These are phyloP conservation scores for Calliphora vomitoria DNA, from an alignment of 2,888 invertebrate species.

Conservation along the genomic window DNA sequence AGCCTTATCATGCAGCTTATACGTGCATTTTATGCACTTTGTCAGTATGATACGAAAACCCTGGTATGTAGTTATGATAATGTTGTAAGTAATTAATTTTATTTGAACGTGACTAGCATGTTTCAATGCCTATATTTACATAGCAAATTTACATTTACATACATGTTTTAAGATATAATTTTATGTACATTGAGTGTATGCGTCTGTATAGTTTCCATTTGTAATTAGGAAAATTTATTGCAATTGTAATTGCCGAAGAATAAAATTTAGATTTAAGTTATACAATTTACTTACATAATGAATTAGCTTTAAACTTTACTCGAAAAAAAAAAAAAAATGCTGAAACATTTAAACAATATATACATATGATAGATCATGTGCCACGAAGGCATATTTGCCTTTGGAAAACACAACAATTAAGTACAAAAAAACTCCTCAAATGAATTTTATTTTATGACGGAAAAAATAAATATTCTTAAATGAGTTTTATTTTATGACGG, in stretches of 20 bases:
- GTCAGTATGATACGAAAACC: constrained; percentile 29
- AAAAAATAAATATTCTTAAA: too few relatives aligned
- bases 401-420: too few relatives aligned
- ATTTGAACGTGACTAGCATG: constrained; percentile 69
- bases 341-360: too few relatives aligned
- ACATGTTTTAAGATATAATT: background rate
- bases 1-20: constrained; percentile 63
- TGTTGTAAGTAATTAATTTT: constrained; percentile 69
- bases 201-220: background rate
- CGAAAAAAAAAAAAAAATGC: too few relatives aligned
- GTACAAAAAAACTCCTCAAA: too few relatives aligned
- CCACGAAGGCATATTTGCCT: too few relatives aligned
- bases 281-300: too few relatives aligned
- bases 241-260: background rate
- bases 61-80: constrained; percentile 42
- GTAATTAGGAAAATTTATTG: background rate
- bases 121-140: constrained; percentile 41
- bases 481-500: too few relatives aligned
- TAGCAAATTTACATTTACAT: constrained; percentile 18
- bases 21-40: constrained; percentile 70
- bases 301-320: too few relatives aligned
- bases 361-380: too few relatives aligned
- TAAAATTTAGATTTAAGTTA: too few relatives aligned
- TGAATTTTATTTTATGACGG: too few relatives aligned
- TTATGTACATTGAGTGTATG: background rate